Evolutionary conservation across 2,797 vertebrate genomes (phyloP), one percentile per base, ranked within the genome.

Genomic region (Eleutherodactylus coqui): DNA sequence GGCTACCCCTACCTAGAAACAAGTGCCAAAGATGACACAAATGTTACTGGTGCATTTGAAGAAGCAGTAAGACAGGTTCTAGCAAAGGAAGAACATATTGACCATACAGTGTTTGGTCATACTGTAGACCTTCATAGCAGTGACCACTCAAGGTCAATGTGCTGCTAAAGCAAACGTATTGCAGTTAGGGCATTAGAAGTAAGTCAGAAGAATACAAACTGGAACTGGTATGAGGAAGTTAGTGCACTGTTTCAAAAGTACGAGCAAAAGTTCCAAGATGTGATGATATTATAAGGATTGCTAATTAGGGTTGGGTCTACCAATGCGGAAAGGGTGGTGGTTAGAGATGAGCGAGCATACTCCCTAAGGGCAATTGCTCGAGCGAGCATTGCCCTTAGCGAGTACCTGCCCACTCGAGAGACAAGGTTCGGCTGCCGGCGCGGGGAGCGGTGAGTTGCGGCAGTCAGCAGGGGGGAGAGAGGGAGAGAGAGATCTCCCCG

Each of bases 1-100:
- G 95, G 96, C 91, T 98, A 96, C 86, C 98, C 98, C 0, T 99
- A 99, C 93, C 96, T 98, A 91, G 97, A 99, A 93, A 99, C 98
- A 87, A 99, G 98, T 69, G 98, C 98, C 89, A 99, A 99, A 93
- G 97, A 99, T 86, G 97, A 99, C 93, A 99, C 96, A 80, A 99
- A 99, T 38, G 98, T 99, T 86, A 96, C 96, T 0, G 94, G 96
- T 87, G 98, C 98, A 27, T 99, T 99, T 75, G 98, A 98, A 92
- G 96, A 97, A n/a, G 97, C 97, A 0, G 98, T 99, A 88, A 93
- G 96, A 29, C 97, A 96, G 91, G 98, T 97, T 47, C 92, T 99
- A 88, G 97, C 97, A 0, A 93, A 96, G 29, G 98, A 99, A 90
- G 97, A 98, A 89, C 96, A 96, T 88, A 93, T 96, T 41, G 97